phyloP scores from a whole-genome alignment of 2,888 invertebrate genomes.

The Strigamia transsilvanica region DNA sequence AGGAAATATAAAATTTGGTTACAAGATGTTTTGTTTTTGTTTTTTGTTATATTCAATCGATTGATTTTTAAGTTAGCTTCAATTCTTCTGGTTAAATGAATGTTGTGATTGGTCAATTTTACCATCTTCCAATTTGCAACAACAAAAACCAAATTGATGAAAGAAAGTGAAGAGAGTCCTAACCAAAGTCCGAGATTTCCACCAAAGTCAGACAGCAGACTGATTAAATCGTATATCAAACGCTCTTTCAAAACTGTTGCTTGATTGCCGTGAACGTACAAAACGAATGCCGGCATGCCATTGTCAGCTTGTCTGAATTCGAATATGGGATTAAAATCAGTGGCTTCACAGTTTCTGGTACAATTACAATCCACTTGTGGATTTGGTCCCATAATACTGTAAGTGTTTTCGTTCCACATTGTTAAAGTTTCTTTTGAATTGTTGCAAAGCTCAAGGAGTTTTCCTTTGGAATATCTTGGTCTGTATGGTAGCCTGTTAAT shows the following conservation, averaged over 20 bases:
- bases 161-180: background rate
- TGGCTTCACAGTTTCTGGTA: background rate
- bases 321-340: background rate
- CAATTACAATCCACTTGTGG: background rate
- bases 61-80: background rate
- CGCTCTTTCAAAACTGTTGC: background rate
- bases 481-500: too few species aligned
- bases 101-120: background rate
- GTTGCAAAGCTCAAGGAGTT: too few species aligned
- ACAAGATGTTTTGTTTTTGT: background rate
- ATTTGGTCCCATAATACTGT: too few species aligned
- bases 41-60: background rate
- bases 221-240: background rate
- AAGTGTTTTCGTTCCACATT: too few species aligned
- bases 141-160: background rate
- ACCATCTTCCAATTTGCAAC: background rate
- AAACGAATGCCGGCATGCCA: background rate
- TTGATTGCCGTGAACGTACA: background rate
- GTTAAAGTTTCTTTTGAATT: too few species aligned
- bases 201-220: background rate
- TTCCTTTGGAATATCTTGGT: too few species aligned
- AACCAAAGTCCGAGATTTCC: slow-evolving; percentile 1
- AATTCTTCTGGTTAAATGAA: background rate
- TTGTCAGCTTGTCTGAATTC: background rate
- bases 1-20: background rate